Evolutionary conservation across 2,888 invertebrate genomes (phyloP).

Genomic region (Drosophila falleni): DNA sequence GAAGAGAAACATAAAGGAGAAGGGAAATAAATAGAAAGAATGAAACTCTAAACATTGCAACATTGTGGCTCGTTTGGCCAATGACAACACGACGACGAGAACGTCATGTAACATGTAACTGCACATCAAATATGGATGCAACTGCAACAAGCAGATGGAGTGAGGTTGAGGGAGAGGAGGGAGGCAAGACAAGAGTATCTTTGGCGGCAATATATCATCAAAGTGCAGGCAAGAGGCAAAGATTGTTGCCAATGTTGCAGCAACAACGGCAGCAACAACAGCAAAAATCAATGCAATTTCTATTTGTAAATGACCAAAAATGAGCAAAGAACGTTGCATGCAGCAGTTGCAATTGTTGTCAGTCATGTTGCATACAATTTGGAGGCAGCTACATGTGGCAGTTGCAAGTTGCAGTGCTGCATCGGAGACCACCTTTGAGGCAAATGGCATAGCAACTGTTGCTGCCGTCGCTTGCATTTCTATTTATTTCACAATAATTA

Average conservation of each 20-base stretch:
- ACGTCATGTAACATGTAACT: conserved; percentile 77
- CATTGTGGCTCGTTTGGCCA: conserved; percentile 72
- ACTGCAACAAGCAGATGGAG: conserved; percentile 8
- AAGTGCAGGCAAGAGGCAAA: conserved; percentile 52
- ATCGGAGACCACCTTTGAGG: conserved; percentile 79
- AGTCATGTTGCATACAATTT: conserved; percentile 52
- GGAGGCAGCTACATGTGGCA: conserved; percentile 30
- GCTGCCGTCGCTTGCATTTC: conserved; percentile 53
- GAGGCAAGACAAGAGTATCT: conserved; percentile 35
- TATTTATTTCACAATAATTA: conserved; percentile 75
- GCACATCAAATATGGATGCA: conserved; percentile 75
- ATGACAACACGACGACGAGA: conserved; percentile 60
- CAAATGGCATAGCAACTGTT: conserved; percentile 55
- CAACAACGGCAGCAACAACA: conserved; percentile 29
- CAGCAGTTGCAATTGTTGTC: conserved; percentile 30
- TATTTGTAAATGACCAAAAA: conserved; percentile 82
- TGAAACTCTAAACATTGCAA: conserved; percentile 62
- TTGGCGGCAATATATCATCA: conserved; percentile 77
- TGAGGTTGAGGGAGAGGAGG: conserved; percentile 7
- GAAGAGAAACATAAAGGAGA: conserved; percentile 4
- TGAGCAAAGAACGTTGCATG: conserved; percentile 53
- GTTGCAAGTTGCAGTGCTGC: conserved; percentile 16
- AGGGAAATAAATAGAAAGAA: conserved; percentile 35
- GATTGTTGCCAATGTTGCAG: conserved; percentile 34
- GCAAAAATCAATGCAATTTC: conserved; percentile 79